Conservation (phyloP, 1,140 invertebrate species). For the Euura lappo region DNA sequence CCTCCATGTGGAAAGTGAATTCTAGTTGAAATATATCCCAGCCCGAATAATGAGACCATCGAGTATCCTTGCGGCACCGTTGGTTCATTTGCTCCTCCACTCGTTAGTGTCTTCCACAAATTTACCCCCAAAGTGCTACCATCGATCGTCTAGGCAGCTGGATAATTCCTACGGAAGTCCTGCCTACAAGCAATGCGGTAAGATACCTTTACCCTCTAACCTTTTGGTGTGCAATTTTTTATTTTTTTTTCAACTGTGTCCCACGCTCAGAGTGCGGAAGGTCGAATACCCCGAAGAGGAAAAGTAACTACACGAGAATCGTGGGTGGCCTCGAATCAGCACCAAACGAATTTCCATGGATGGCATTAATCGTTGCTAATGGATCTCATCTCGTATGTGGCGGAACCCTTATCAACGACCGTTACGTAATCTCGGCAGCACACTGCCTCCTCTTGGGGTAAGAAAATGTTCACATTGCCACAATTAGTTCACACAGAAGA, state of each 20-base stretch:
- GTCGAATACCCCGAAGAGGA: conserved; percentile 13
- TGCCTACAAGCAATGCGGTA: conserved; percentile 25
- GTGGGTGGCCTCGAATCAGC: conserved; percentile 57
- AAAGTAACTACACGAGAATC: conserved; percentile 46
- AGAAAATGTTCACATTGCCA: neutral
- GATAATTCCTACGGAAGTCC: conserved; percentile 27
- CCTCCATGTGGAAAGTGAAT: no score
- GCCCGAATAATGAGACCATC: neutral
- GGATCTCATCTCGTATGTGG: conserved; percentile 62
- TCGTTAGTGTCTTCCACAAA: neutral
- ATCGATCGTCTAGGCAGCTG: conserved; percentile 11
- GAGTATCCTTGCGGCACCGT: neutral
- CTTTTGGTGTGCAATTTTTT: no score
- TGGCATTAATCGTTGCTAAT: conserved; percentile 49
- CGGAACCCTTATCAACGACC: conserved; percentile 61
- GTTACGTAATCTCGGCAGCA: conserved; percentile 62
- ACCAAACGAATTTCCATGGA: conserved; percentile 62
- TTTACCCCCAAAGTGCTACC: neutral
- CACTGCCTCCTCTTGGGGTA: conserved; percentile 54
- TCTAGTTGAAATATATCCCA: no score
- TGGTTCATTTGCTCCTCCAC: neutral
- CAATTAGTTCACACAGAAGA: no score
- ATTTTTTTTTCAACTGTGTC: no score
- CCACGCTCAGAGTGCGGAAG: conserved; percentile 24
- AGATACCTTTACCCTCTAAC: neutral